Percentiles rank a stretch among this genome's conserved stretches.
These are phyloP conservation scores for Gobiocypris rarus DNA, from an alignment of 2,113 vertebrate genomes.

Conservation along the genomic window DNA sequence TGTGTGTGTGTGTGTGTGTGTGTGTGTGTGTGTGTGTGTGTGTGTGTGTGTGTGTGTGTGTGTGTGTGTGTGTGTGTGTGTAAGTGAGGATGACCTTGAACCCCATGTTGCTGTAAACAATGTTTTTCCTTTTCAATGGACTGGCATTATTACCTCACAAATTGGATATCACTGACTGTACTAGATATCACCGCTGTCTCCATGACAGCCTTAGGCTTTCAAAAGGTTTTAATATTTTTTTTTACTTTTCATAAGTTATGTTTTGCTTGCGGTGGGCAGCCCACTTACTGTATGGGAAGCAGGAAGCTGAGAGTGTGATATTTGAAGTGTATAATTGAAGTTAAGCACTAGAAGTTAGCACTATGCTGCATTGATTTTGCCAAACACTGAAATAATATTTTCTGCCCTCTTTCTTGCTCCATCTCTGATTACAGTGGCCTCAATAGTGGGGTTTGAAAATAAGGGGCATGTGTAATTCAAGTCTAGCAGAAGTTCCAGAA, in stretches of 20 bases:
- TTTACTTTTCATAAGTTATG: background rate
- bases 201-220: background rate
- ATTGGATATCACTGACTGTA: slow-evolving; percentile 5
- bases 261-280: background rate
- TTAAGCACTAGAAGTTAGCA: background rate
- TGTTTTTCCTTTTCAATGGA: background rate
- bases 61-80: background rate
- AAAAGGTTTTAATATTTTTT: background rate
- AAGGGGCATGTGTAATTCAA: background rate
- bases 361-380: background rate
- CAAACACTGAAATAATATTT: background rate
- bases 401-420: background rate
- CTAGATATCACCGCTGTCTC: background rate
- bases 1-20: background rate
- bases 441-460: background rate
- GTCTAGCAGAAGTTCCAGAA: background rate
- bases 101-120: background rate
- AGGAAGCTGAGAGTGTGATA: background rate
- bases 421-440: background rate
- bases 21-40: no score
- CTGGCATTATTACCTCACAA: background rate
- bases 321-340: background rate
- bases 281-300: background rate
- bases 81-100: background rate
- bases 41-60: no score